Evolutionary conservation across 2,113 vertebrate species (phyloP), one percentile per base, ranked within the genome.

Genomic region (Limanda limanda): DNA sequence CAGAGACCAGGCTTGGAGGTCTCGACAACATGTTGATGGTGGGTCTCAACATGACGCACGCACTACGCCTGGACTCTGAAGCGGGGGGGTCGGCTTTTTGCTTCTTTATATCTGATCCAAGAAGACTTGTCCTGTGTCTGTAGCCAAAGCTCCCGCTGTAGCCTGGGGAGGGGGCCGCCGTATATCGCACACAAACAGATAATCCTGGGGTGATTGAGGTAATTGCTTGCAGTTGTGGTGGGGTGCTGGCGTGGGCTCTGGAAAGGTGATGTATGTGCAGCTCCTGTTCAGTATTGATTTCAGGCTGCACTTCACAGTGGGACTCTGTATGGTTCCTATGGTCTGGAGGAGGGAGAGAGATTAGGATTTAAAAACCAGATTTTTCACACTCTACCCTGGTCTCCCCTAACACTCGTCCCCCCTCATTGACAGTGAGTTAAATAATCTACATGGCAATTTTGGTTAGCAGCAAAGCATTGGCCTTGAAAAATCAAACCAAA

Each of bases 141-240:
- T 31, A 55, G 31, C 55, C 52, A 55, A 64, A 83, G 71, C 81
- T 85, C 66, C 84, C 51, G 58, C 84, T 64, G 64, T 81, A 75
- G 82, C 88, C 82, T 21, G 58, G 37, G 77, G 78, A 76, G 78
- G 78, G 75, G 78, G 68, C 68, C 17, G 67, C 68, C 76, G 59
- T 77, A 79, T 61, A 89, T 86, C 47, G 59, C 81, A 71, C 81
- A 80, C 64, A 84, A 85, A 77, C 76, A 86, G 90, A 83, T 91
- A 88, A 89, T 89, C 80, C 84, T 59, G 68, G 75, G 76, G 84
- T 82, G 92, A 84, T 81, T 87, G 69, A 74, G 78, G 74, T 94
- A 88, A 94, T 93, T 93, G 83, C 86, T 92, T 86, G 89, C 91
- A 93, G 93, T 93, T 91, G 85, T 89, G 85, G 67, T 66, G 17